Percentiles rank a stretch among this genome's conserved stretches.
These are phyloP conservation scores for Epinephelus cyanopodus DNA, from an alignment of 2,113 vertebrate genomes.

Conservation along the genomic window DNA sequence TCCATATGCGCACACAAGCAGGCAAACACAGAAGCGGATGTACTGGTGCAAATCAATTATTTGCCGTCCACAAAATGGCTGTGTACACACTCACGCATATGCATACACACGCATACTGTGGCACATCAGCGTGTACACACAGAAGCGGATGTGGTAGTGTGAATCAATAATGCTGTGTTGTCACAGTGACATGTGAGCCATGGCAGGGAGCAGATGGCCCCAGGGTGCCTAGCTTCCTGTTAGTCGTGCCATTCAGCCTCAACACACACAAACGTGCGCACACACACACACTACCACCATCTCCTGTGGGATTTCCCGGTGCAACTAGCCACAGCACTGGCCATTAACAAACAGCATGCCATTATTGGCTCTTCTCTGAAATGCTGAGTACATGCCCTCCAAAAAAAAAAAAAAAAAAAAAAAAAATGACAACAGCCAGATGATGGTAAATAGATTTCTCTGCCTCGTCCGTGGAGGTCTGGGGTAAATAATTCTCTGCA, in stretches of 20 bases:
- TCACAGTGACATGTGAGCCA: slow-evolving; percentile 89
- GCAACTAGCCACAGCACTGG: slow-evolving; percentile 71
- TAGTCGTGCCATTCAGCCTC: slow-evolving; percentile 69
- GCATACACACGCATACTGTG: slow-evolving; percentile 50
- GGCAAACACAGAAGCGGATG: slow-evolving; percentile 80
- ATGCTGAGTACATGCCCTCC: slow-evolving; percentile 59
- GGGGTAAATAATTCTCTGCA: slow-evolving; percentile 66
- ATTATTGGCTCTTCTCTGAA: slow-evolving; percentile 74
- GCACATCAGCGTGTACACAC: slow-evolving; percentile 63
- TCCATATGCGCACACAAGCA: slow-evolving; percentile 39
- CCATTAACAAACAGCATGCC: slow-evolving; percentile 80
- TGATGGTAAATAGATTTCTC: slow-evolving; percentile 72
- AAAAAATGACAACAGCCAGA: slow-evolving; percentile 67
- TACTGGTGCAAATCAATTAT: slow-evolving; percentile 81
- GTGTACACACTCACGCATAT: slow-evolving; percentile 61
- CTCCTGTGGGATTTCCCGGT: slow-evolving; percentile 74
- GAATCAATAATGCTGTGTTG: slow-evolving; percentile 85
- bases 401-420: slow-evolving; percentile 40
- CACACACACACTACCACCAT: slow-evolving; percentile 31
- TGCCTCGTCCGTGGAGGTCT: slow-evolving; percentile 56
- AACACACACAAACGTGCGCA: slow-evolving; percentile 30
- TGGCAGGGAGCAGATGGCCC: slow-evolving; percentile 87
- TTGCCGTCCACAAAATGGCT: slow-evolving; percentile 75
- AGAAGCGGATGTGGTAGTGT: slow-evolving; percentile 82
- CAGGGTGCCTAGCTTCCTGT: slow-evolving; percentile 80